Base-by-base conservation (phyloP, 1,140 invertebrate genomes). In the Augochlora pura region DNA sequence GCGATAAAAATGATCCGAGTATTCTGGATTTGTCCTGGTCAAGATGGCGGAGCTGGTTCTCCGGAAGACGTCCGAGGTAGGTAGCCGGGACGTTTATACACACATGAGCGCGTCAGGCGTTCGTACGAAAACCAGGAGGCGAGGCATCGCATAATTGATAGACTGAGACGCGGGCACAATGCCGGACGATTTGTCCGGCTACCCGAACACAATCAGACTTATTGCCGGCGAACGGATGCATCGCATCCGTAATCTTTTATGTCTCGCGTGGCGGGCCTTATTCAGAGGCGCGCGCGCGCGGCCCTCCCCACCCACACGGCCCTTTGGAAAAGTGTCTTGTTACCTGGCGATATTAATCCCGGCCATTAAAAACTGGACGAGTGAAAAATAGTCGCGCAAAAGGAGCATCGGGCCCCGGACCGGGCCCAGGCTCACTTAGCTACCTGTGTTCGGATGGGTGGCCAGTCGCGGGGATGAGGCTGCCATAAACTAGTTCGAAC, bases 281-380 rank as follows among this genome's bases (percentile, higher is more conserved):
- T 70, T 70, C 75, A 70, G 23, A 39, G 18, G 16, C 25, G 23
- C 39, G 66, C 69, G 49, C 54, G 38, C 73, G 18, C 72, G 63
- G 27, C 0, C 84, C 69, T 83, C 52, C 85, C 88, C 86, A 83
- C 87, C 66, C 87, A 68, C 70, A 32, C 60, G 27, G 23, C 9
- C 65, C 69, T 82, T 80, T 83, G 80, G 83, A 87, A 89, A 90
- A 91, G 92, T 91, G 90, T 93, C 91, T 92, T 93, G 92, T 93
- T 93, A 93, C 92, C 84, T 73, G 86, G 84, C 88, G 91, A 92
- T 92, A 93, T 92, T 92, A 93, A 93, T 93, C 88, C 91, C 87
- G 84, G 66, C 90, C 91, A 93, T 93, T 92, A 92, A 93, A 92
- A 92, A 91, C 87, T 92, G 89, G 88, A 90, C 89, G 90, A 91